Conservation (phyloP, 2,113 vertebrate species). For the Tauraco erythrolophus region DNA sequence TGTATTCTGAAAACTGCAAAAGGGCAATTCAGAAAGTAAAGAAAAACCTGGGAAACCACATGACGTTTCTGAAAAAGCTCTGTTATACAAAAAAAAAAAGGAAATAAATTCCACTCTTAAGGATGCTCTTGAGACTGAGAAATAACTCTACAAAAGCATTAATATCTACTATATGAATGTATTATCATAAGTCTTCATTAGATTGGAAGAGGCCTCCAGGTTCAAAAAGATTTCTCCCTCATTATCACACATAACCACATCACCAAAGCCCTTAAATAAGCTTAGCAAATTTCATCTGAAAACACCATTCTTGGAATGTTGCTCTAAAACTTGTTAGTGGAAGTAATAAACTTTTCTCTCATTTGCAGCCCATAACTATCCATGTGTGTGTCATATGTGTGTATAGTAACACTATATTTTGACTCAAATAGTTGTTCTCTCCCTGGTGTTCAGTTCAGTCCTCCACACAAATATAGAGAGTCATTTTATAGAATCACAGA, state of each 20-base stretch:
- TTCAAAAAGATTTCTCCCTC: background rate
- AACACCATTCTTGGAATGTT: background rate
- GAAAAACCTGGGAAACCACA: background rate
- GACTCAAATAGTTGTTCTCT: background rate
- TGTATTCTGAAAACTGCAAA: background rate
- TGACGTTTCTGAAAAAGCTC: background rate
- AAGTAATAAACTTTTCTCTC: background rate
- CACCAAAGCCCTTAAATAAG: background rate
- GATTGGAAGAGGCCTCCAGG: background rate
- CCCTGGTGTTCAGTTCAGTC: background rate
- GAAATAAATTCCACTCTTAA: background rate
- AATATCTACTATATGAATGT: background rate
- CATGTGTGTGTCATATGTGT: background rate
- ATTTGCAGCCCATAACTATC: background rate
- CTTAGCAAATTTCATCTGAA: background rate
- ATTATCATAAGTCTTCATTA: background rate
- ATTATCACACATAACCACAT: background rate
- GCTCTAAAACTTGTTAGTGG: background rate
- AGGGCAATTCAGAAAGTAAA: background rate
- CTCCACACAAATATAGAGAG: background rate
- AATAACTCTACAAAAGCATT: background rate
- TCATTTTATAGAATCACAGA: background rate
- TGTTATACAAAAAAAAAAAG: background rate
- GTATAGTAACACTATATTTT: background rate
- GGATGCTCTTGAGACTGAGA: background rate